Conservation (phyloP, 2,113 vertebrate species). For the Ibidorhyncha struthersii region DNA sequence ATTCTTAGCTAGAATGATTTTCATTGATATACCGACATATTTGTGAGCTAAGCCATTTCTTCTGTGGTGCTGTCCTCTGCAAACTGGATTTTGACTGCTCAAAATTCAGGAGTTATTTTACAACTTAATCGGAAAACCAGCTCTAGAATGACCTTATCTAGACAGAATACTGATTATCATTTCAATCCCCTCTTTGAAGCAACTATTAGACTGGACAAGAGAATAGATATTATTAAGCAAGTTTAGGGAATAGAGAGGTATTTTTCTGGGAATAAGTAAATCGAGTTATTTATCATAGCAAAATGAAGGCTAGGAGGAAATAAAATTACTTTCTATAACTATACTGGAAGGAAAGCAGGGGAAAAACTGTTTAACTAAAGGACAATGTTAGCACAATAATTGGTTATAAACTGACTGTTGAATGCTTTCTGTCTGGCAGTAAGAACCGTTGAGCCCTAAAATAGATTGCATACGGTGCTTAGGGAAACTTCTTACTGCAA, state of each 20-base stretch:
- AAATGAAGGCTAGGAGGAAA: neutral
- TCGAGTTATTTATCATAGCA: neutral
- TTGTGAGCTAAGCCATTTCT: neutral
- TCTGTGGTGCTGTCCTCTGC: neutral
- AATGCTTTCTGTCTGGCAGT: neutral
- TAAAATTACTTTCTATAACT: neutral
- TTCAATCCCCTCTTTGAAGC: neutral
- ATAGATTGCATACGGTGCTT: neutral
- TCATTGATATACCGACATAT: neutral
- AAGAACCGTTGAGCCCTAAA: neutral
- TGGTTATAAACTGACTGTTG: slow-evolving; percentile 12
- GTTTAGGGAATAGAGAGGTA: neutral
- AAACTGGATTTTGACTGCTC: neutral
- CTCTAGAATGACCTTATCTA: neutral
- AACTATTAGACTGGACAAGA: neutral
- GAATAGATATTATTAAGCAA: neutral
- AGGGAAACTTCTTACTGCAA: neutral
- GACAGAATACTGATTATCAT: neutral
- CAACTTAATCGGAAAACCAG: neutral
- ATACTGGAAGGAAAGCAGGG: neutral
- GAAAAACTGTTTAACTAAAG: neutral
- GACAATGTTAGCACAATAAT: neutral
- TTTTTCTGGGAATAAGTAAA: neutral
- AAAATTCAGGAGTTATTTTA: neutral
- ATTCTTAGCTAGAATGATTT: neutral